Percentiles rank a stretch among this genome's conserved stretches.
Conservation (phyloP, 2,113 vertebrate genomes). For the Nicator chloris region DNA sequence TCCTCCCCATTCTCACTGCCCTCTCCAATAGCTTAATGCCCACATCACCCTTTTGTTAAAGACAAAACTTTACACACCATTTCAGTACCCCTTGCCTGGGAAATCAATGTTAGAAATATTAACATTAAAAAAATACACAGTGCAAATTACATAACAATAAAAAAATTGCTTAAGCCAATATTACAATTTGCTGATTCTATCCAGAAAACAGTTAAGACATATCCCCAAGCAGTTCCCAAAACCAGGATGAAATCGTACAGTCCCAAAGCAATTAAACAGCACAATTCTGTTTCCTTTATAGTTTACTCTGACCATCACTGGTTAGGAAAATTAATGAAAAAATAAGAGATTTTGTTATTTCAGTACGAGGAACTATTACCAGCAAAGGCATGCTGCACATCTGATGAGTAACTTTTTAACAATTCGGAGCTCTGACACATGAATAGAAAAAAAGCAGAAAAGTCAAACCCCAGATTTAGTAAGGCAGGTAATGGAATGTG, state of each 20-base stretch:
- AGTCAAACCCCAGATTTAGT: neutral
- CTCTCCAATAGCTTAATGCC: neutral
- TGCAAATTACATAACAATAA: neutral
- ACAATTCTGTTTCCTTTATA: neutral
- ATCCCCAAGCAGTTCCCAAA: neutral
- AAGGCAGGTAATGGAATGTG: neutral
- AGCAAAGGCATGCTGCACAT: neutral
- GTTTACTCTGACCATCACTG: neutral
- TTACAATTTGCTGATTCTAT: neutral
- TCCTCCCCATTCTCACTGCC: neutral
- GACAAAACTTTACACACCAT: neutral
- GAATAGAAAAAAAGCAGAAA: neutral
- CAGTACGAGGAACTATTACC: neutral
- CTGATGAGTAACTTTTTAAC: neutral
- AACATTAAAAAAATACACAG: neutral
- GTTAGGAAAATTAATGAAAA: neutral
- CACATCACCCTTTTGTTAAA: neutral
- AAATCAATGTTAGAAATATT: neutral
- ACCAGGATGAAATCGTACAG: neutral
- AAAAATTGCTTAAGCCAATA: neutral
- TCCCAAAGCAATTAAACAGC: neutral
- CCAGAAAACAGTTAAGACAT: neutral
- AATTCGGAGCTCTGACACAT: neutral
- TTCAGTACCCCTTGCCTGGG: neutral
- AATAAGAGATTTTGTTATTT: neutral